Evolutionary conservation across 2,113 vertebrate genomes (phyloP).

Genomic region (Microtus pennsylvanicus): DNA sequence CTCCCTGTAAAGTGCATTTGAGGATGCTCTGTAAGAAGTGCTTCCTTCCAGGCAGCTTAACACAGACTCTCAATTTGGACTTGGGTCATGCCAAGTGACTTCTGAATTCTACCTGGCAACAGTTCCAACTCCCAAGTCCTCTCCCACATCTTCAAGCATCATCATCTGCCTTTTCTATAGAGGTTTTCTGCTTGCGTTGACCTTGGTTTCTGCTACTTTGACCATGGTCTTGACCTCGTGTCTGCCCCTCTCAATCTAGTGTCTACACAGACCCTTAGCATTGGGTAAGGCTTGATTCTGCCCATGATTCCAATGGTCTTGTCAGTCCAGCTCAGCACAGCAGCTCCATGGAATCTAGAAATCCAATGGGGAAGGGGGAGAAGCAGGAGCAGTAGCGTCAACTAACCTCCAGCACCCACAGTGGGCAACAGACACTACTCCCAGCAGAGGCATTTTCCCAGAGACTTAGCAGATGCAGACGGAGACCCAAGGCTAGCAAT

Average conservation of each 20-base stretch:
- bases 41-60: no score
- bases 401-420: neutral
- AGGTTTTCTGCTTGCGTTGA: neutral
- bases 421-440: neutral
- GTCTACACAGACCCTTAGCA: neutral
- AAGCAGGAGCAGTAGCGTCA: neutral
- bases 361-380: neutral
- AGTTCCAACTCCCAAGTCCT: neutral
- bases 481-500: neutral
- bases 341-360: neutral
- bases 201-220: neutral
- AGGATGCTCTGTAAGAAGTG: neutral
- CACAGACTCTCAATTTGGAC: neutral
- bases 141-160: neutral
- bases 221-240: neutral
- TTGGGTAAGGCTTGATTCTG: neutral
- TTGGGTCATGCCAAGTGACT: neutral
- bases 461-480: neutral
- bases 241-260: neutral
- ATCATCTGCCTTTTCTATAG: no score
- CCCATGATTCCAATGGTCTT: neutral
- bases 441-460: neutral
- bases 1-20: neutral
- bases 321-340: neutral
- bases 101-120: neutral